phyloP scores from a whole-genome alignment of 1,140 invertebrate genomes.

The Lucilia sericata region DNA sequence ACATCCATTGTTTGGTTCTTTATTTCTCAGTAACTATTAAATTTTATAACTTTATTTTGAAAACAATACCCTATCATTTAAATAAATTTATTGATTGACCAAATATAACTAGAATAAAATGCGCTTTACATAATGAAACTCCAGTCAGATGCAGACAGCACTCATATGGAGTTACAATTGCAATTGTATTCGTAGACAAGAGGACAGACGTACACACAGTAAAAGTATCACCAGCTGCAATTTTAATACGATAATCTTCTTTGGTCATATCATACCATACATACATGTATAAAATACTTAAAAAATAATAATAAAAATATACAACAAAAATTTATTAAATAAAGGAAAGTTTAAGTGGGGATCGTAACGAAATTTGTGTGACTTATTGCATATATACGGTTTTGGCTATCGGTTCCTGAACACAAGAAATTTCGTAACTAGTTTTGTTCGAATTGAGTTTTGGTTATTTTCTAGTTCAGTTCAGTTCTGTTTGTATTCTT shows the following conservation, averaged over 20 bases:
- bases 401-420: no score
- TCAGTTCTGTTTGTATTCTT: no score
- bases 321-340: constrained; percentile 1
- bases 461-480: no score
- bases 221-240: constrained; percentile 40
- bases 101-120: background rate
- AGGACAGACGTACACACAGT: background rate
- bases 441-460: no score
- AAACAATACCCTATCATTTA: constrained; percentile 12
- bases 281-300: background rate
- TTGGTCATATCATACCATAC: background rate
- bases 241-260: constrained; percentile 40
- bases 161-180: background rate
- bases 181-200: background rate
- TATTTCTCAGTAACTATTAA: background rate
- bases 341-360: background rate
- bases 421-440: no score
- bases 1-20: background rate
- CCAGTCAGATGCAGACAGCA: constrained; percentile 15
- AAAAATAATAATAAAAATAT: background rate
- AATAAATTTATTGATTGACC: constrained; percentile 41
- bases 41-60: constrained; percentile 1
- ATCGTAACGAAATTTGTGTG: no score
- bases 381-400: no score
- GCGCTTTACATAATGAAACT: constrained; percentile 36